Conservation (phyloP, 2,113 vertebrate genomes). For the Cranoglanis bouderius region DNA sequence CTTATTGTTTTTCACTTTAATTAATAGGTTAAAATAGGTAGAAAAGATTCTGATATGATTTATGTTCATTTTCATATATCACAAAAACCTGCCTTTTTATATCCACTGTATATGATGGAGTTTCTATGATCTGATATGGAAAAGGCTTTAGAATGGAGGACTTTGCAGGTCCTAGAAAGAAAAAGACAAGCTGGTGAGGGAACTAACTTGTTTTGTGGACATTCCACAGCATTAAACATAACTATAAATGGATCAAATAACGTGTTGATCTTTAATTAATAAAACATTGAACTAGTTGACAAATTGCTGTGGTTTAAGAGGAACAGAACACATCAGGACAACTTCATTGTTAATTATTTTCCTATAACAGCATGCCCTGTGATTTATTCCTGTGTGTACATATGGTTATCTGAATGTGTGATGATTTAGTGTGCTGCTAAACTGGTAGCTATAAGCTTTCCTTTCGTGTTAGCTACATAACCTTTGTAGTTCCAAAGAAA, state of each 20-base stretch:
- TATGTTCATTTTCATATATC: too few species aligned
- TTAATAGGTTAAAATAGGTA: too few species aligned
- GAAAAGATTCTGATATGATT: too few species aligned
- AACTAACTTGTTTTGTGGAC: background rate
- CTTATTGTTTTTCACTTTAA: too few species aligned
- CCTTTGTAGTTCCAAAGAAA: too few species aligned
- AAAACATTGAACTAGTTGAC: background rate
- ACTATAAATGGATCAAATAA: background rate
- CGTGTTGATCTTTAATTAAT: background rate
- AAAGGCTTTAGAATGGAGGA: background rate
- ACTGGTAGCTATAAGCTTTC: background rate
- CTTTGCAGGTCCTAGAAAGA: background rate
- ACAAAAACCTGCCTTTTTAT: too few species aligned
- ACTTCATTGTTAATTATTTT: background rate
- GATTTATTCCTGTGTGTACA: background rate
- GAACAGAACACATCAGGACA: background rate
- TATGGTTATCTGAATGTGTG: background rate
- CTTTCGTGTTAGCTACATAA: too few species aligned
- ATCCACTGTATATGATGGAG: too few species aligned
- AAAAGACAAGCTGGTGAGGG: background rate
- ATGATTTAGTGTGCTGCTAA: background rate
- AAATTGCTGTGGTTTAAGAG: background rate
- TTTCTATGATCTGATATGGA: too few species aligned
- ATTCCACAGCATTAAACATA: background rate
- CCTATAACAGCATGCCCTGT: background rate